These are phyloP conservation scores for Sturnira hondurensis DNA, from an alignment of 2,113 vertebrate species.

Conservation along the genomic window DNA sequence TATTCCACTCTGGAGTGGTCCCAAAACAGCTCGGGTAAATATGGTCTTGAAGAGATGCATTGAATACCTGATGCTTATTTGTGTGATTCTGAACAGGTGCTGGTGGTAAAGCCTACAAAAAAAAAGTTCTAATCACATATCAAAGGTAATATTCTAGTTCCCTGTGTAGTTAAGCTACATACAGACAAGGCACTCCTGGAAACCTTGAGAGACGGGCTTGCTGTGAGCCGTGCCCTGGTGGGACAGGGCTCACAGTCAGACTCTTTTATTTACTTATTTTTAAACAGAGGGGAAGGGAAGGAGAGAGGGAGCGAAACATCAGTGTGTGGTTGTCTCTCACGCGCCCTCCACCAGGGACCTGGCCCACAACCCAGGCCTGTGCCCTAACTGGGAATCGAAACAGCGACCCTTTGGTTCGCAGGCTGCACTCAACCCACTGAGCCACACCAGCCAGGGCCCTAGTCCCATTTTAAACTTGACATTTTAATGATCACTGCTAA, in stretches of 20 bases:
- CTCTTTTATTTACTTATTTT: too few species aligned
- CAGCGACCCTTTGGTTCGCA: too few species aligned
- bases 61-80: constrained; percentile 94
- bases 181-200: constrained; percentile 10
- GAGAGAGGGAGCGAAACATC: too few species aligned
- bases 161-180: constrained; percentile 53
- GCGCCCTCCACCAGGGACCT: too few species aligned
- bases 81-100: constrained; percentile 91
- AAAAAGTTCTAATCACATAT: constrained; percentile 70
- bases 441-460: too few species aligned
- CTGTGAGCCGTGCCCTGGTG: background rate
- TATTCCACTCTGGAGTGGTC: constrained; percentile 92
- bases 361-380: too few species aligned
- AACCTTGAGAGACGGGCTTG: background rate
- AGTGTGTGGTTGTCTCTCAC: too few species aligned
- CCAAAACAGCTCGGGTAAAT: constrained; percentile 96
- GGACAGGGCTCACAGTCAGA: background rate
- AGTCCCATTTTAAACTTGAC: background rate
- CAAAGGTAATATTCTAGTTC: constrained; percentile 70
- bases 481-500: background rate
- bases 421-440: too few species aligned
- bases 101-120: constrained; percentile 89
- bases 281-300: too few species aligned
- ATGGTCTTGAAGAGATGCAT: constrained; percentile 93
- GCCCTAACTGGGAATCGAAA: too few species aligned